Evolutionary conservation across 2,113 vertebrate genomes (phyloP).

Genomic region (Tinamus guttatus): DNA sequence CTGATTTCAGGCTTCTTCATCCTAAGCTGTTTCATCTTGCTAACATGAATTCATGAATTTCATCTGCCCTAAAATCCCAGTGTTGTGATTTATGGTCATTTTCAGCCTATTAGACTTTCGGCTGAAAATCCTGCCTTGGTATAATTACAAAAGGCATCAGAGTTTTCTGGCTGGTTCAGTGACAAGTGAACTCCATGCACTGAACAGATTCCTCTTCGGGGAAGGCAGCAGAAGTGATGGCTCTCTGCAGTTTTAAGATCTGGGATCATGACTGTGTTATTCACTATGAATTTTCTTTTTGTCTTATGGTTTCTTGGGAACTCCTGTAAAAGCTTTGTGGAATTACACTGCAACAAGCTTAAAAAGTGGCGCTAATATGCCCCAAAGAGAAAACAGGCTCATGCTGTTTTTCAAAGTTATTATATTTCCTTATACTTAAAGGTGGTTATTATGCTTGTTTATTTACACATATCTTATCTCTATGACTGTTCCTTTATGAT

Average conservation of each 20-base stretch:
- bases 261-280: neutral
- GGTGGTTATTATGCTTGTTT: neutral
- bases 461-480: slow-evolving; percentile 58
- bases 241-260: neutral
- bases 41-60: neutral
- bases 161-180: neutral
- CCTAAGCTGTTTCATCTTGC: neutral
- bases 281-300: neutral
- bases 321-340: neutral
- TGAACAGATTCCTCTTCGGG: neutral
- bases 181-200: neutral
- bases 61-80: neutral
- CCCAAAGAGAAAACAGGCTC: neutral
- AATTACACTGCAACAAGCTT: neutral
- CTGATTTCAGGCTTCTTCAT: neutral
- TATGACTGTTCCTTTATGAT: slow-evolving; percentile 27
- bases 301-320: neutral
- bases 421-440: neutral
- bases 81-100: neutral
- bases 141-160: neutral
- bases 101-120: neutral
- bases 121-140: neutral
- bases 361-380: neutral
- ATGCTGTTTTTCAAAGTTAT: slow-evolving; percentile 41
- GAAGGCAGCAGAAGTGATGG: neutral